phyloP scores from a whole-genome alignment of 2,888 invertebrate species.

The Hirtodrosophila histrioides region DNA sequence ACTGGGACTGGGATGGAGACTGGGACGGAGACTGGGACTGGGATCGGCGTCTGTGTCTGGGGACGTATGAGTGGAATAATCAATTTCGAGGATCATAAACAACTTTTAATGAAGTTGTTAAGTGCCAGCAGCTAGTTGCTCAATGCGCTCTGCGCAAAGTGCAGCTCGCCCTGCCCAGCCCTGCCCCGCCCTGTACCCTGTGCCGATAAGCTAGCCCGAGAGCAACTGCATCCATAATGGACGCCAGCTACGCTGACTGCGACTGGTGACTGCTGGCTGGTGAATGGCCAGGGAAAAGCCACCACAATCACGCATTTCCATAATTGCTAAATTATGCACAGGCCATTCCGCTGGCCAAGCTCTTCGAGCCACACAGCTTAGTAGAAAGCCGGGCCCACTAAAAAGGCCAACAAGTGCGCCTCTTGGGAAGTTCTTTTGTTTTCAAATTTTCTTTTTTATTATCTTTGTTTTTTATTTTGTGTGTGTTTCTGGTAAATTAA shows the following conservation, averaged over 20 bases:
- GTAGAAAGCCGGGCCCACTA: conserved; percentile 25
- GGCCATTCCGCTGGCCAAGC: conserved; percentile 28
- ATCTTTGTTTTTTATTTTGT: conserved; percentile 8
- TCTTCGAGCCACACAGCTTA: conserved; percentile 21
- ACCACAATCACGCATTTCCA: conserved; percentile 66
- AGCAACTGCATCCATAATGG: conserved; percentile 68
- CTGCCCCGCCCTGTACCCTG: no score
- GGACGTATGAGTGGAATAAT: conserved; percentile 81
- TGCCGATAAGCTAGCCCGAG: conserved; percentile 48
- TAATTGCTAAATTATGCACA: conserved; percentile 79
- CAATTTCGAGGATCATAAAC: conserved; percentile 84
- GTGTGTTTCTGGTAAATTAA: conserved; percentile 74
- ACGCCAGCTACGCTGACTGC: no score
- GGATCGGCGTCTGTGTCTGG: conserved; percentile 34
- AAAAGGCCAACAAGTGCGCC: conserved; percentile 63
- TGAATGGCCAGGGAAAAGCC: conserved; percentile 33
- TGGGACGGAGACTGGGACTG: conserved; percentile 1
- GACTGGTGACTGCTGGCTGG: no score
- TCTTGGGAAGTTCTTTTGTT: conserved; percentile 64
- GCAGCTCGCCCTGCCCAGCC: conserved; percentile 37
- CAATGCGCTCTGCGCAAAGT: conserved; percentile 61
- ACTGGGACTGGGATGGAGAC: background rate
- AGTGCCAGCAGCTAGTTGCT: conserved; percentile 78
- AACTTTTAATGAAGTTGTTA: conserved; percentile 84
- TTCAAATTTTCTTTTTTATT: conserved; percentile 14